A percentile compares a stretch with the other conserved stretches of the same genome.
Conservation (phyloP, 2,888 invertebrate species). For the Cosmia pyralina region DNA sequence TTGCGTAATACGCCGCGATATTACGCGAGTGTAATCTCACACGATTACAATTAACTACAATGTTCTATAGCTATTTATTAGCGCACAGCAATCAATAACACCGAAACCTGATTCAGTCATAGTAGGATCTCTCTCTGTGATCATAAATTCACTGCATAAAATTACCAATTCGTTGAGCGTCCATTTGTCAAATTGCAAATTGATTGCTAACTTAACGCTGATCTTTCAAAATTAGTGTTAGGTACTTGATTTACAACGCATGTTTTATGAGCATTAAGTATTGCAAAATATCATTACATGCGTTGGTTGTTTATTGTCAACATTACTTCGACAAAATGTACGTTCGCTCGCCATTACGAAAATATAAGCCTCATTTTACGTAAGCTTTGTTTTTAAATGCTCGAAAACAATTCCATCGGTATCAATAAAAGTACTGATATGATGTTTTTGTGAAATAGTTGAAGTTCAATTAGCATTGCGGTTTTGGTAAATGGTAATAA, state of each 20-base stretch:
- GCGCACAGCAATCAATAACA: conserved; percentile 42
- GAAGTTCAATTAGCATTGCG: conserved; percentile 31
- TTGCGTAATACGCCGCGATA: conserved; percentile 75
- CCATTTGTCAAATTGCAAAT: conserved; percentile 59
- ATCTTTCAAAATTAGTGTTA: conserved; percentile 61
- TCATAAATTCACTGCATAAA: conserved; percentile 53
- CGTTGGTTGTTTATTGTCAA: conserved; percentile 50
- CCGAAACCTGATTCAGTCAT: conserved; percentile 36
- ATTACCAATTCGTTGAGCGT: conserved; percentile 50
- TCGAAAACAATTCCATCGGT: conserved; percentile 39
- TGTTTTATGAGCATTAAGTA: conserved; percentile 51
- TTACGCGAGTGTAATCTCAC: conserved; percentile 65
- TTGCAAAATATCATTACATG: conserved; percentile 63
- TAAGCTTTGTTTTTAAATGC: conserved; percentile 60
- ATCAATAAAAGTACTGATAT: conserved; percentile 43
- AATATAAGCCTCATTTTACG: conserved; percentile 60
- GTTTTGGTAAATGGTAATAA: conserved; percentile 33
- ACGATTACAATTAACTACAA: conserved; percentile 59
- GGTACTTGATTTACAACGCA: conserved; percentile 58
- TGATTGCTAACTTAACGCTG: conserved; percentile 47
- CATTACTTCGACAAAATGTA: conserved; percentile 47
- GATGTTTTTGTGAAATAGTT: conserved; percentile 42
- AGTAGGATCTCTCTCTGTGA: conserved; percentile 22
- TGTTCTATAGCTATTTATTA: conserved; percentile 55
- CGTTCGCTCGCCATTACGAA: conserved; percentile 60